Evolutionary conservation across 2,797 vertebrate genomes (phyloP).

Genomic region (Melanotaenia parkinsoni): DNA sequence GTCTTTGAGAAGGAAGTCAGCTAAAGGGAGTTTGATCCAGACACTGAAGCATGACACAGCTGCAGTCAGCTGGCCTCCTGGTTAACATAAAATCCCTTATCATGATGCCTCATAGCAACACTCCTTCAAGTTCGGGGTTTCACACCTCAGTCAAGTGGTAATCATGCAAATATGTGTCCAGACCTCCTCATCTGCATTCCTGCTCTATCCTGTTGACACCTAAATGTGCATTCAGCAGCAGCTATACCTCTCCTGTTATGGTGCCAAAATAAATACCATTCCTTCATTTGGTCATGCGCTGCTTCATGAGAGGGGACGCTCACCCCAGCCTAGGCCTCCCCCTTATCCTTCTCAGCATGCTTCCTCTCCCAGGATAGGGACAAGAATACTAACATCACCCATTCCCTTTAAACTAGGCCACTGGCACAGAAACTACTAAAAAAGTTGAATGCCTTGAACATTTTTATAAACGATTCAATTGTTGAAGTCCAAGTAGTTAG

Average conservation of each 20-base stretch:
- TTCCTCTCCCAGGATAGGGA: slow-evolving; percentile 66
- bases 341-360: slow-evolving; percentile 36
- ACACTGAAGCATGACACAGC: slow-evolving; percentile 32
- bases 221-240: slow-evolving; percentile 53
- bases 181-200: slow-evolving; percentile 71
- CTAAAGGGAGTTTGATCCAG: slow-evolving; percentile 24
- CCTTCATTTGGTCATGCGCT: slow-evolving; percentile 75
- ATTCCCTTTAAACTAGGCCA: slow-evolving; percentile 55
- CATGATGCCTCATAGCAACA: slow-evolving; percentile 49
- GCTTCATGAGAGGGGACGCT: slow-evolving; percentile 52
- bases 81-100: slow-evolving; percentile 42
- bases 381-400: slow-evolving; percentile 77
- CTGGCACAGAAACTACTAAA: slow-evolving; percentile 50
- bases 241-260: slow-evolving; percentile 59
- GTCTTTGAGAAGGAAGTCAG: slow-evolving; percentile 5
- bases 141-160: slow-evolving; percentile 45
- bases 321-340: slow-evolving; percentile 36
- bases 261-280: slow-evolving; percentile 69
- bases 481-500: slow-evolving; percentile 11
- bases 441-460: slow-evolving; percentile 12
- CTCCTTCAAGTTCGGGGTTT: slow-evolving; percentile 38
- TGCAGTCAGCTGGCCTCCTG: slow-evolving; percentile 40
- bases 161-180: slow-evolving; percentile 45
- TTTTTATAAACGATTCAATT: slow-evolving; percentile 7
- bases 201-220: slow-evolving; percentile 56